Evolutionary conservation across 2,797 vertebrate genomes (phyloP).

Genomic region (Sebastes glaucus): DNA sequence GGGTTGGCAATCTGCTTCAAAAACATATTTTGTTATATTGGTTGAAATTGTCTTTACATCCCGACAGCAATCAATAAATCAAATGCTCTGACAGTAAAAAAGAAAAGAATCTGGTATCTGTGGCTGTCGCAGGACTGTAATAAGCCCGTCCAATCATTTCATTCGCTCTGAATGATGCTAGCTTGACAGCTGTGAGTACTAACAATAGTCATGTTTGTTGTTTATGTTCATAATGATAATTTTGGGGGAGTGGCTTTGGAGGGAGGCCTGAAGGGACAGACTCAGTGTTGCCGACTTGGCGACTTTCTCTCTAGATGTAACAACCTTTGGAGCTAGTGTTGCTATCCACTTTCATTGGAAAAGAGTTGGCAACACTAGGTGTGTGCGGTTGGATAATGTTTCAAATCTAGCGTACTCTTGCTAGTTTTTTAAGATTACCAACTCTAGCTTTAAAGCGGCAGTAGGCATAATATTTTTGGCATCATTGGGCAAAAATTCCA

Average conservation of each 20-base stretch:
- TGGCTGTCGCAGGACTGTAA: background rate
- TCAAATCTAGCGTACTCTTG: background rate
- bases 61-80: background rate
- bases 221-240: no score
- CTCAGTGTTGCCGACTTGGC: no score
- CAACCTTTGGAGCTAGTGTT: background rate
- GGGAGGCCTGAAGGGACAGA: no score
- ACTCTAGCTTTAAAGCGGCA: no score
- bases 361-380: background rate
- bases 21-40: background rate
- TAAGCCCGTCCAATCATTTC: background rate
- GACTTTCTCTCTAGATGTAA: no score
- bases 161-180: background rate
- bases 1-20: background rate
- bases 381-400: background rate
- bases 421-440: no score
- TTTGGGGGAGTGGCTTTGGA: no score
- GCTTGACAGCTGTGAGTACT: no score
- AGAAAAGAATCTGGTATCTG: background rate
- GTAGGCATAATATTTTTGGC: no score
- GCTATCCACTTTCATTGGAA: background rate
- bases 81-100: background rate
- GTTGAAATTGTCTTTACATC: background rate
- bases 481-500: no score
- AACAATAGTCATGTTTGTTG: no score